Evolutionary conservation across 2,888 invertebrate species (phyloP), one percentile per base, ranked within the genome.

Genomic region (Harpalus rubripes): DNA sequence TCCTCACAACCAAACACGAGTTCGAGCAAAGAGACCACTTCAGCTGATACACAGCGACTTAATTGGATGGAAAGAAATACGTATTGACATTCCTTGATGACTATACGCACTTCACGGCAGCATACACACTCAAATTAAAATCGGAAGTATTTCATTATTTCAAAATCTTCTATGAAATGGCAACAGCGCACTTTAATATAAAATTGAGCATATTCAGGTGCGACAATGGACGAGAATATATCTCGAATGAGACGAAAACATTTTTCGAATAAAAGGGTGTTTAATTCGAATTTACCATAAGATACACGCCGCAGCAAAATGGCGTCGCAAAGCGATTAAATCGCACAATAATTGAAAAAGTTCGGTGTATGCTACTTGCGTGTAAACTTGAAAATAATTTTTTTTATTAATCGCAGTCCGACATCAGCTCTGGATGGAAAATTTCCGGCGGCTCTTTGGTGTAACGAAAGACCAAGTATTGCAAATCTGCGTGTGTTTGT

Each of bases 331-430:
- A 88, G 76, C 41, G 88, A 16, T 85, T 88, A 86, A 88, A 88
- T 16, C 63, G 87, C 5, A 87, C 87, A 8, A 86, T 88, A 10
- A 76, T 87, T n/a, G 86, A 88, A 72, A 86, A 82, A 32, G 87
- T 86, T 85, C 86, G 87, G 86, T 87, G 87, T 59, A 72, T 88
- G 82, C 7, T 88, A 59, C 76, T 88, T 10, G 44, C 86, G 7
- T 85, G 82, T 0, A 78, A 86, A 6, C 22, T 88, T 0, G 72
- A 59, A 12, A 87, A 88, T 74, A 22, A 0, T 0, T 87, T 88
- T n/a, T 87, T 86, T 91, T 22, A 88, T 89, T 22, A 90, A 90
- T 87, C 83, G 87, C 84, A 87, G 86, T n/a, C 90, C 90, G 22
- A 90, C 88, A 68, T 87, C 85, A 87, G 89, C 89, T 18, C 81